Evolutionary conservation across 2,113 vertebrate genomes (phyloP).

Genomic region (Megatriorchis doriae): DNA sequence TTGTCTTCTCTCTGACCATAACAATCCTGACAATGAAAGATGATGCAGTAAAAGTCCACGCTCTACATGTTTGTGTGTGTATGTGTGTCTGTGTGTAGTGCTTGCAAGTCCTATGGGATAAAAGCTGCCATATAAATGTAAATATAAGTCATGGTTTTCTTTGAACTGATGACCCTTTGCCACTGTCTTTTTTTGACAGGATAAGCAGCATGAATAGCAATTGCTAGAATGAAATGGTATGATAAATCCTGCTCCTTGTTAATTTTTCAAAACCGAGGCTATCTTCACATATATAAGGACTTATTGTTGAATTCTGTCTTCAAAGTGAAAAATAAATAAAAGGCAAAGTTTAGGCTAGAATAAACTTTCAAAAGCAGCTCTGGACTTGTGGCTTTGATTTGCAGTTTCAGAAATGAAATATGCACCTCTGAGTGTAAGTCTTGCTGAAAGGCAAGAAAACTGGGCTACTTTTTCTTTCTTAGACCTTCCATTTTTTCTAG

Average conservation of each 20-base stretch:
- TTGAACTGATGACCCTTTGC: neutral
- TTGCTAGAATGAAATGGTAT: neutral
- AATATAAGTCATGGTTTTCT: neutral
- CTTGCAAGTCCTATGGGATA: neutral
- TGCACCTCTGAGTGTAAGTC: neutral
- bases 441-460: neutral
- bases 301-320: neutral
- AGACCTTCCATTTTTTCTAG: neutral
- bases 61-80: neutral
- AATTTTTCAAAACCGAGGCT: neutral
- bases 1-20: neutral
- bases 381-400: neutral
- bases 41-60: neutral
- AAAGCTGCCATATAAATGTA: neutral
- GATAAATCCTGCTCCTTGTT: neutral
- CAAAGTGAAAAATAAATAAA: slow-evolving; percentile 8
- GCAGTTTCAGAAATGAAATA: neutral
- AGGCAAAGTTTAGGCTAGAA: neutral
- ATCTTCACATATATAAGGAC: neutral
- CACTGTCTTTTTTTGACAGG: neutral
- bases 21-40: neutral
- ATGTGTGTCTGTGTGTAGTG: neutral
- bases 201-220: neutral
- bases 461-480: neutral
- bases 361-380: slow-evolving; percentile 9